Conservation (phyloP, 2,797 vertebrate genomes). For the Xiphorhynchus erythropygius region DNA sequence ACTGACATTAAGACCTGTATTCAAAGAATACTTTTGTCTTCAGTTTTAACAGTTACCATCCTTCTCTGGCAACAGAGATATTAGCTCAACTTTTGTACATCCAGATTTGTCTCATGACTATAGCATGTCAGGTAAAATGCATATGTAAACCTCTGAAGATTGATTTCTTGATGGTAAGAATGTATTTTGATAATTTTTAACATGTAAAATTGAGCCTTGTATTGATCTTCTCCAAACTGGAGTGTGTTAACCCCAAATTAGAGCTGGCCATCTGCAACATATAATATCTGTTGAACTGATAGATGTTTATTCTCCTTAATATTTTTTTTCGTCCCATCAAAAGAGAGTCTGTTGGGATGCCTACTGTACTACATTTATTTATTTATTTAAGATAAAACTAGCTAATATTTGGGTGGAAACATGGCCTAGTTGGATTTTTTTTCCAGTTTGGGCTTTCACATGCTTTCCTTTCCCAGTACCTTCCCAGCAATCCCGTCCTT, state of each 20-base stretch:
- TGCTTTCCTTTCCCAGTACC: background rate
- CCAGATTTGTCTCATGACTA: background rate
- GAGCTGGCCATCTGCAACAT: background rate
- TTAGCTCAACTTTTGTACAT: background rate
- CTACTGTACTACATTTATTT: background rate
- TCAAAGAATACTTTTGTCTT: background rate
- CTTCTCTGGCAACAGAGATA: background rate
- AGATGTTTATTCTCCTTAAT: background rate
- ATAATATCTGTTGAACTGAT: background rate
- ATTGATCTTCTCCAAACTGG: background rate
- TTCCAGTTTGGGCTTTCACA: background rate
- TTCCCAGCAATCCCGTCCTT: background rate
- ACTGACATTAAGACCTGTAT: background rate
- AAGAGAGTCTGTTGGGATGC: background rate
- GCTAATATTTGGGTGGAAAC: background rate
- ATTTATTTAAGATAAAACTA: background rate
- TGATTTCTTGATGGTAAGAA: background rate
- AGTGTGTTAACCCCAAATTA: background rate
- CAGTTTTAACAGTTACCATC: background rate
- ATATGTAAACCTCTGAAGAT: background rate
- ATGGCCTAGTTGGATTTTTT: fast-evolving
- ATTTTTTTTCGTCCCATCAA: background rate
- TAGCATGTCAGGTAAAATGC: background rate
- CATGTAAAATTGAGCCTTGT: background rate
- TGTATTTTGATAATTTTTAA: background rate